These are phyloP conservation scores for Cheiracanthium punctorium DNA, from an alignment of 2,888 invertebrate genomes.

Conservation along the genomic window DNA sequence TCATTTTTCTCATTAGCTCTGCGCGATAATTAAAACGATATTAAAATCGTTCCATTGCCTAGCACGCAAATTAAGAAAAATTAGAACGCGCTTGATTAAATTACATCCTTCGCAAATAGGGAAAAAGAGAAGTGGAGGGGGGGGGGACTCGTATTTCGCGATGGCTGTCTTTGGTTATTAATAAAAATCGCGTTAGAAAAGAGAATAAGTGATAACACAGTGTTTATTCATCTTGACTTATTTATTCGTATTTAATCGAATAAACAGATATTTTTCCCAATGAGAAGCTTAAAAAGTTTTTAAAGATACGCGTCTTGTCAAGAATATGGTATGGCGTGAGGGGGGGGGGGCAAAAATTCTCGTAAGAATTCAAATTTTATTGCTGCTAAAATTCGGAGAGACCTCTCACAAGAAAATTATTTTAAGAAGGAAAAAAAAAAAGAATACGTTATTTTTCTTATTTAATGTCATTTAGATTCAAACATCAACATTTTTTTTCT, in stretches of 20 bases:
- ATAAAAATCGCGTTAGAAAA: no score
- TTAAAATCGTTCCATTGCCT: no score
- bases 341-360: neutral
- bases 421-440: constrained; percentile 18
- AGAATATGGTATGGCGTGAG: neutral
- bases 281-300: neutral
- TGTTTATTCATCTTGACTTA: neutral
- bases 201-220: neutral
- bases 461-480: constrained; percentile 9
- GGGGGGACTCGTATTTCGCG: no score
- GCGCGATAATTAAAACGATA: no score
- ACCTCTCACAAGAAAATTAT: constrained; percentile 26
- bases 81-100: no score
- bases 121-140: no score
- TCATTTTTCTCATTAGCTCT: no score
- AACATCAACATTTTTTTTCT: neutral
- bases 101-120: no score
- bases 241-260: neutral
- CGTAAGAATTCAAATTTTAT: neutral
- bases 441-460: constrained; percentile 1
- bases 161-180: no score
- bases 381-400: neutral
- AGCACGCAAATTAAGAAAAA: no score
- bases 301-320: neutral
- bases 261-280: neutral